Evolutionary conservation across 2,888 invertebrate genomes (phyloP), one percentile per base, ranked within the genome.

Genomic region (Drosophila parthenogenetica): DNA sequence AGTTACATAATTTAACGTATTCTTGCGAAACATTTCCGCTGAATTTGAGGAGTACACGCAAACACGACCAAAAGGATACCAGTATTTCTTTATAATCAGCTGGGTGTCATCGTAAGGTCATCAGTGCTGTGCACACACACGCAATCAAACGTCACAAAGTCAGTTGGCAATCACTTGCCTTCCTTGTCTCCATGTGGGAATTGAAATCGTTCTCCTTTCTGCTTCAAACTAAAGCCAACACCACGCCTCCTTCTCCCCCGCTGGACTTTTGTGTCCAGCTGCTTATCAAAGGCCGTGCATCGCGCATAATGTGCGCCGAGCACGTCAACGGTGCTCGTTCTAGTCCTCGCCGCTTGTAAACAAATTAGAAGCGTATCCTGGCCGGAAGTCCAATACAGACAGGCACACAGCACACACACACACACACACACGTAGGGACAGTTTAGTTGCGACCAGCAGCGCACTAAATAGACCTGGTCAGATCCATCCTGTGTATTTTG

Each of bases 21-120:
- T 73, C 77, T 70, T 81, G 83, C 84, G 35, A 73, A 84, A 84
- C 83, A 84, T 84, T 84, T 84, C 83, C 87, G 87, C 83, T 84
- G 85, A 84, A 84, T 84, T 84, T 87, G 84, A 65, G 68, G 53
- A 67, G 53, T 48, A 32, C 83, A 84, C 83, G 83, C 83, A 81
- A 70, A 43, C 37, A 37, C 22, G 11, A 13, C 3, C 7, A 13
- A 19, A 19, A 14, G 65, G 67, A 69, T 62, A 74, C 59, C 48
- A 69, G 55, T 80, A 80, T 87, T 84, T 77, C 79, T 79, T 75
- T 81, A 81, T 87, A 84, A 87, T 86, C 87, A 83, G 77, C 70
- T 83, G 83, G 75, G 84, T 90, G 90, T 90, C 90, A 90, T 90
- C 90, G 79, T 86, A 90, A 90, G 91, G 90, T 90, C 91, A 91